A percentile compares a stretch with the other conserved stretches of the same genome.
phyloP scores from a whole-genome alignment of 1,140 invertebrate genomes.

The Hormaphis cornu region DNA sequence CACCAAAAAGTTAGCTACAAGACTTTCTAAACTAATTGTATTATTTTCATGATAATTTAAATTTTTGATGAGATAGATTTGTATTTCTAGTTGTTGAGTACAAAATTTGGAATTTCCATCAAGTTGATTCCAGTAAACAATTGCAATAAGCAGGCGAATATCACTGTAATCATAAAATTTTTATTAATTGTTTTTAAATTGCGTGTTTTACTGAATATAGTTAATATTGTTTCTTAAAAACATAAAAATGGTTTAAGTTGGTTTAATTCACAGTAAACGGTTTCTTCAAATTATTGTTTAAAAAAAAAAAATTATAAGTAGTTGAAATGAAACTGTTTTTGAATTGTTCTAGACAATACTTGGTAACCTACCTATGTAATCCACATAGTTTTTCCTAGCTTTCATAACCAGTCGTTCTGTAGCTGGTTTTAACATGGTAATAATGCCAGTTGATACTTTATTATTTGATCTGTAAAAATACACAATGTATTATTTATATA shows the following conservation, averaged over 20 bases:
- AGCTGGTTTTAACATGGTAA: slow-evolving; percentile 6
- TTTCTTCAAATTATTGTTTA: too few relatives aligned
- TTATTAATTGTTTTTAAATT: too few relatives aligned
- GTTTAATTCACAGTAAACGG: not conserved
- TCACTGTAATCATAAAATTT: not conserved
- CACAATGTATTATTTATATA: too few relatives aligned
- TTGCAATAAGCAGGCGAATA: not conserved
- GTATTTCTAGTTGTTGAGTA: not conserved
- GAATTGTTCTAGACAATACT: not conserved
- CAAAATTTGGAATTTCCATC: not conserved
- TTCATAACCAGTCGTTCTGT: slow-evolving; percentile 10
- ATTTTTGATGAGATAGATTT: not conserved
- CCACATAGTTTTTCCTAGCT: not conserved
- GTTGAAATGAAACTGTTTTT: not conserved
- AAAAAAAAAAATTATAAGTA: not conserved
- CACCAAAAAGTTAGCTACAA: not conserved
- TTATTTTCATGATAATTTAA: not conserved
- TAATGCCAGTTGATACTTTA: not conserved
- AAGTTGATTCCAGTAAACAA: slow-evolving; percentile 7
- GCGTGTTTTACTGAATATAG: not conserved
- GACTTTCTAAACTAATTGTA: not conserved
- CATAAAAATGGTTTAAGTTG: too few relatives aligned
- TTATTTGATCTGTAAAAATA: not conserved
- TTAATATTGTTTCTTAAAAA: too few relatives aligned
- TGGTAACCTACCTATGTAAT: not conserved